Evolutionary conservation across 2,113 vertebrate species (phyloP).

Genomic region (Forbesichthys papilliferus): DNA sequence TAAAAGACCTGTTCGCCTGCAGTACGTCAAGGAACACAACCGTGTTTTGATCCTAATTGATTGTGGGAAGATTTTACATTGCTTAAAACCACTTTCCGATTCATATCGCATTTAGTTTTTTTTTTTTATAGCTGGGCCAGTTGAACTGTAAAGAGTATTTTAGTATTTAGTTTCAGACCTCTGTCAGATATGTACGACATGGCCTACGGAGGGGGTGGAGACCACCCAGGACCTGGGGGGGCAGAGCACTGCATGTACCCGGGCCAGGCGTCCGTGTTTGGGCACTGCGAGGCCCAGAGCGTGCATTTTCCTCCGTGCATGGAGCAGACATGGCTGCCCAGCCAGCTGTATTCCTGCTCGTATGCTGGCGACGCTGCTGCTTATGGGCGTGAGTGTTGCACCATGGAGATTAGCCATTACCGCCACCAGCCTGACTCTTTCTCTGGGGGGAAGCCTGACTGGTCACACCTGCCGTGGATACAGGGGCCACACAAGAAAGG

Average conservation of each 20-base stretch:
- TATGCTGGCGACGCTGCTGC: conserved; percentile 79
- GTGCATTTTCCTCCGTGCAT: conserved; percentile 86
- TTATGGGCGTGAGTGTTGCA: conserved; percentile 89
- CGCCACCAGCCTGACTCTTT: conserved; percentile 86
- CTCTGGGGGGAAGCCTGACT: conserved; percentile 86
- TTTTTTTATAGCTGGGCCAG: not conserved
- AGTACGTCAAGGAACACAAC: conserved; percentile 28
- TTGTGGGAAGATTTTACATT: not conserved
- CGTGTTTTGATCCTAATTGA: not conserved
- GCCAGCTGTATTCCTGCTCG: conserved; percentile 86
- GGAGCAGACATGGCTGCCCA: conserved; percentile 90
- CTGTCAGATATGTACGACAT: conserved; percentile 87
- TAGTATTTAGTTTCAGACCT: conserved; percentile 29
- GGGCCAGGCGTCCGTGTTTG: conserved; percentile 82
- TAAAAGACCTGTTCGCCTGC: conserved; percentile 76
- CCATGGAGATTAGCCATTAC: conserved; percentile 88
- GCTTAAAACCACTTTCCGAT: too few species aligned
- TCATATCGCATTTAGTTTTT: not conserved
- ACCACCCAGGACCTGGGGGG: conserved; percentile 80
- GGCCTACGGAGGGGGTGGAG: conserved; percentile 79
- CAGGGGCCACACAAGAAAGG: conserved; percentile 89
- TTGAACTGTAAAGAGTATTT: not conserved
- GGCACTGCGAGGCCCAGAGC: conserved; percentile 83
- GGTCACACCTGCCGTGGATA: conserved; percentile 89
- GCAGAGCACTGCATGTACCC: conserved; percentile 87